Evolutionary conservation across 2,113 vertebrate genomes (phyloP), one percentile per base, ranked within the genome.

Genomic region (Ptilonorhynchus violaceus): DNA sequence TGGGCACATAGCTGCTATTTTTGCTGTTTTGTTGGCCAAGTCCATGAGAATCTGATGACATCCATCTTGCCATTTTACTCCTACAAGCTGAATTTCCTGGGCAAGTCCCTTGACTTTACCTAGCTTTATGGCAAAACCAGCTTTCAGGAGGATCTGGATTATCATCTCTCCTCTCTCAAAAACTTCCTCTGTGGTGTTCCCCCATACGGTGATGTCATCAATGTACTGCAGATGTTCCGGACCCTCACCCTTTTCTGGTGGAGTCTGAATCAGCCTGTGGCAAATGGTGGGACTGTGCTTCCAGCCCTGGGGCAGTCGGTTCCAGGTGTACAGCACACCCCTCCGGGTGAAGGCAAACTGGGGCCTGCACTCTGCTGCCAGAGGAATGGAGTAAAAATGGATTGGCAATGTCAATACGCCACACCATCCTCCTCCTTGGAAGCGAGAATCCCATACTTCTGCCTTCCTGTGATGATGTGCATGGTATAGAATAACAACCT

Each of bases 131-230:
- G 49, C 35, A 66, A 17, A 85, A 31, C 6, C 2, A 0, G 13
- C 70, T 60, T 85, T 67, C 42, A 49, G 69, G 35, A 35, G 8
- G 24, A 56, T 24, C 30, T n/a, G 60, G 4, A 20, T 58, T 56
- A 25, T 35, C 24, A 49, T 75, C 30, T 66, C 13, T 20, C 10
- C 52, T 30, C 75, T 13, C 50, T 85, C n/a, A 75, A 58, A 49
- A 66, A 16, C 10, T 42, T 42, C 13, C 35, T 58, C 19, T 49
- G 15, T 13, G 3, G 3, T 30, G 30, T 66, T 66, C 19, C 24
- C 25, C 30, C 20, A 58, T 5, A 25, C 0, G 0, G 11, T 56
- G 42, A 18, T 42, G 31, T 25, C 0, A 0, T 21, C 16, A 58
- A 59, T 31, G 52, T 50, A 50, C 25, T 25, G 25, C 72, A 76